Conservation (phyloP, 2,113 vertebrate species). For the Onychostoma macrolepis region DNA sequence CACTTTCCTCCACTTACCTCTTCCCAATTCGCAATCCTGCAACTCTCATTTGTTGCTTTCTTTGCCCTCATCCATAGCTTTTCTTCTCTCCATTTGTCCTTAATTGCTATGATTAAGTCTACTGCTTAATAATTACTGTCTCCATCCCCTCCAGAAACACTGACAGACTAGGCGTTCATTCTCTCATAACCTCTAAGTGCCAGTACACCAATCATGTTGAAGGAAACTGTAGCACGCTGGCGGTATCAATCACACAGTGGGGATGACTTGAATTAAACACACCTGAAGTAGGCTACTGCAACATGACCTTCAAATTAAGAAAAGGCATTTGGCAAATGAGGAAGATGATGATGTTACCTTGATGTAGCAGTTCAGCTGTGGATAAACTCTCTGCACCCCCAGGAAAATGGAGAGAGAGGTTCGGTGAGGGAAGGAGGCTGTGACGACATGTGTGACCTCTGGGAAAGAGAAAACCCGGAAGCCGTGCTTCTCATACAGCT, state of each 20-base stretch:
- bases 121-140: slow-evolving; percentile 42
- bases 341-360: slow-evolving; percentile 78
- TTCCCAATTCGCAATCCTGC: neutral
- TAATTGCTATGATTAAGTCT: slow-evolving; percentile 44
- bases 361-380: slow-evolving; percentile 84
- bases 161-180: slow-evolving; percentile 15
- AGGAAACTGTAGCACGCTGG: neutral
- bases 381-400: slow-evolving; percentile 85
- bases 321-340: neutral
- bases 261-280: neutral
- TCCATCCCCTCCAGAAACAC: slow-evolving; percentile 21
- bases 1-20: neutral
- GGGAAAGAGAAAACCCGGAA: slow-evolving; percentile 93
- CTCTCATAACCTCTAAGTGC: neutral
- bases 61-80: neutral
- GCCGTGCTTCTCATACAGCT: slow-evolving; percentile 87
- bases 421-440: slow-evolving; percentile 85
- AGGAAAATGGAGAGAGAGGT: slow-evolving; percentile 86
- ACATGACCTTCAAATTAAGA: neutral
- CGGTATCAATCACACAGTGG: slow-evolving; percentile 3
- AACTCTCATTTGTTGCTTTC: neutral
- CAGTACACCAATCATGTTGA: slow-evolving; percentile 21
- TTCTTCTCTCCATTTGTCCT: neutral
- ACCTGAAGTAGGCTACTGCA: neutral
- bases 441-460: slow-evolving; percentile 91